Percentiles rank a stretch among this genome's conserved stretches.
Evolutionary conservation across 2,797 vertebrate species (phyloP).

Genomic region (Pogonophryne albipinna): DNA sequence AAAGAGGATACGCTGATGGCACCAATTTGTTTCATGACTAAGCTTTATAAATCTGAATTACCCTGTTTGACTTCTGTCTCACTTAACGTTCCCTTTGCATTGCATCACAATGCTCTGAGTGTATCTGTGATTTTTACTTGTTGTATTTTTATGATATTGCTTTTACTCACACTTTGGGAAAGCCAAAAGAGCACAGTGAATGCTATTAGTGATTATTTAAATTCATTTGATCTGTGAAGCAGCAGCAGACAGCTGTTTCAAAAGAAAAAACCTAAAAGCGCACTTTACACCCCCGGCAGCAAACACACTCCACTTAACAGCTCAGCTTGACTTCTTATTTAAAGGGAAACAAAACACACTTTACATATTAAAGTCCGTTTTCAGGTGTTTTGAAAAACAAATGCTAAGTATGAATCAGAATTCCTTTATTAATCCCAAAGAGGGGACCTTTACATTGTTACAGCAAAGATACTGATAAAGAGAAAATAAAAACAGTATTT

Average conservation of each 20-base stretch:
- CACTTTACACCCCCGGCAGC: neutral
- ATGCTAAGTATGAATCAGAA: too few species aligned
- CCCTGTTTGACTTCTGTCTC: neutral
- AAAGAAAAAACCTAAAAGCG: neutral
- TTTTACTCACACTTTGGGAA: neutral
- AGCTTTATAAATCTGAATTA: slow-evolving; percentile 8
- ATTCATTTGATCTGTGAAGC: neutral
- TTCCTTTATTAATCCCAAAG: too few species aligned
- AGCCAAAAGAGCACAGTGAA: slow-evolving; percentile 2
- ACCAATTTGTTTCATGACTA: slow-evolving; percentile 8
- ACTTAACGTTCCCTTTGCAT: neutral
- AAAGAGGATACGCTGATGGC: neutral
- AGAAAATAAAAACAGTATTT: too few species aligned
- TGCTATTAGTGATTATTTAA: slow-evolving; percentile 4
- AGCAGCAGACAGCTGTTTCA: neutral
- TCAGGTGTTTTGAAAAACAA: neutral
- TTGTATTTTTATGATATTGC: neutral
- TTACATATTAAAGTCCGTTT: neutral
- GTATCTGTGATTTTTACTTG: neutral
- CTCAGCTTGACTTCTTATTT: slow-evolving; percentile 6
- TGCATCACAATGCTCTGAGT: neutral
- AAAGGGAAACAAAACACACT: neutral
- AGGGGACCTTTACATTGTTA: too few species aligned
- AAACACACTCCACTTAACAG: neutral
- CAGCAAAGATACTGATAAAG: too few species aligned